Percentiles rank a stretch among this genome's conserved stretches.
Evolutionary conservation across 2,888 invertebrate genomes (phyloP).

Genomic region (Limenitis camilla): DNA sequence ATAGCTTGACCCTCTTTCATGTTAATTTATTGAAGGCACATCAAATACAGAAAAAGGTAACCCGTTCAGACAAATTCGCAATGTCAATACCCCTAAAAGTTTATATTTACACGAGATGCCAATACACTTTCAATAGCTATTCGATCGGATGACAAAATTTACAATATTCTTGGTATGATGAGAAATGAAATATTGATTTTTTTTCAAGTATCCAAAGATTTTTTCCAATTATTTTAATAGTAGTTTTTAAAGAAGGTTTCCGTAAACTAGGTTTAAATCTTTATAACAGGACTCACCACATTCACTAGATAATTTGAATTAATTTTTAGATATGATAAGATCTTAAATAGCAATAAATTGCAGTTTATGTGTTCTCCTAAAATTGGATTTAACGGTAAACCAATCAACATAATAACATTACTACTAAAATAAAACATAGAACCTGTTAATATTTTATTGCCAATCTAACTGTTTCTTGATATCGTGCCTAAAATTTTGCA

Average conservation of each 20-base stretch:
- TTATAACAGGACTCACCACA: no score
- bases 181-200: no score
- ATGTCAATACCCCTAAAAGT: constrained; percentile 1
- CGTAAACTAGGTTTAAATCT: no score
- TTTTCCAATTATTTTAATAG: no score
- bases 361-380: constrained; percentile 4
- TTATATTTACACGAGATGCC: neutral
- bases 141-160: neutral
- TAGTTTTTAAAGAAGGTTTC: no score
- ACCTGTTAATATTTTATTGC: constrained; percentile 39
- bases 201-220: no score
- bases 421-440: constrained; percentile 23
- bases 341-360: neutral
- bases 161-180: no score
- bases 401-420: constrained; percentile 27
- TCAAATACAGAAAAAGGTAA: constrained; percentile 10
- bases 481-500: constrained; percentile 30
- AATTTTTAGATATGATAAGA: no score
- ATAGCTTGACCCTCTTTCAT: constrained; percentile 17
- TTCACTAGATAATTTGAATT: no score
- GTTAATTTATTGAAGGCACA: constrained; percentile 18
- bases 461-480: constrained; percentile 30
- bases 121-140: neutral
- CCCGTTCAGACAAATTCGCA: constrained; percentile 1
- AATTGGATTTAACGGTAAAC: constrained; percentile 43